These are phyloP conservation scores for Monoplex corrugatus DNA, from an alignment of 2,888 invertebrate genomes.

Conservation along the genomic window DNA sequence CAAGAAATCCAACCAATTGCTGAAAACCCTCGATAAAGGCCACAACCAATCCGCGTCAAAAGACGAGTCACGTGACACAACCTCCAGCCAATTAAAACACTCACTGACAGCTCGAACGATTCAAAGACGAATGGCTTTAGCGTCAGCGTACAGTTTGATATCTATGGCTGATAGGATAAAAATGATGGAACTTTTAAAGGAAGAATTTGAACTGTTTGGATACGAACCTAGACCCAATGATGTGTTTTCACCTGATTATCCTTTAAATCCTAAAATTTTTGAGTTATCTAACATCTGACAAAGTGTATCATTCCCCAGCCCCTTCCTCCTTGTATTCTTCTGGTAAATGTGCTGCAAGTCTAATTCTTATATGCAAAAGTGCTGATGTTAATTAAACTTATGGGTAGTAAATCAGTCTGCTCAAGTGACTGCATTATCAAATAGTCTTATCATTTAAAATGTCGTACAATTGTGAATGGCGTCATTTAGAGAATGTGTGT, in stretches of 20 bases:
- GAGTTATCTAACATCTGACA: background rate
- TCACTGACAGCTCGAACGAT: background rate
- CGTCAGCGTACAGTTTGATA: conserved; percentile 41
- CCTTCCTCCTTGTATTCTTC: no score
- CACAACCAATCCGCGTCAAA: background rate
- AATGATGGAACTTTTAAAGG: conserved; percentile 26
- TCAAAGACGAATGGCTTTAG: conserved; percentile 28
- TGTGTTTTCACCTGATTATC: background rate
- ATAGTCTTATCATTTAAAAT: no score
- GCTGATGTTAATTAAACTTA: no score
- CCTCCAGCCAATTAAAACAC: background rate
- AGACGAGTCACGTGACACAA: background rate
- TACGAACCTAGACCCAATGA: conserved; percentile 33
- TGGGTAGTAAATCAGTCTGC: no score
- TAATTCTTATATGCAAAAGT: no score
- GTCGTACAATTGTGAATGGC: no score
- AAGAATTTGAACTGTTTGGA: conserved; percentile 53
- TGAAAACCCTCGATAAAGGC: background rate
- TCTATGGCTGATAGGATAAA: background rate
- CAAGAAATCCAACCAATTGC: background rate
- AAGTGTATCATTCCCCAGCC: no score
- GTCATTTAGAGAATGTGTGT: no score
- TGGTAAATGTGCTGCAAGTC: no score
- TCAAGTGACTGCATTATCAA: no score
- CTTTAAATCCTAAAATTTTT: background rate